These are phyloP conservation scores for Steatornis caripensis DNA, from an alignment of 2,113 vertebrate genomes.

Conservation along the genomic window DNA sequence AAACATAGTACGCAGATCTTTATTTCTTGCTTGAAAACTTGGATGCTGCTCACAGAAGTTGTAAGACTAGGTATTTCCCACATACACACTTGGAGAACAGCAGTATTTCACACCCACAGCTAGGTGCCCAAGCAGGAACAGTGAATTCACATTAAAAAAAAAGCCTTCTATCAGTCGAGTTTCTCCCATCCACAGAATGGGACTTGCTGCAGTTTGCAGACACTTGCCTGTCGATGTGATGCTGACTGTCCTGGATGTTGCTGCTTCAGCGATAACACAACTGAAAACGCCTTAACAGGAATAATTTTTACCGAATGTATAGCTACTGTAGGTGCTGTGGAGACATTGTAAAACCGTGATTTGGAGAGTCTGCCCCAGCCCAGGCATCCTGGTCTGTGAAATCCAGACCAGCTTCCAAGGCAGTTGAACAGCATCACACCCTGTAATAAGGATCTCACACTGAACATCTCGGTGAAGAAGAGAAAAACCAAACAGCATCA, in stretches of 20 bases:
- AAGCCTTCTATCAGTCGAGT: neutral
- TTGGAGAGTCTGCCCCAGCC: neutral
- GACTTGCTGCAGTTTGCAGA: neutral
- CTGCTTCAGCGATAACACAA: neutral
- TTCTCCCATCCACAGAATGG: neutral
- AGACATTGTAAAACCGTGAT: neutral
- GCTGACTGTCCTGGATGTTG: neutral
- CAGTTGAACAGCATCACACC: neutral
- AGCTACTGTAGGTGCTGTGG: neutral
- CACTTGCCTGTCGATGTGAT: neutral
- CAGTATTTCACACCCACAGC: neutral
- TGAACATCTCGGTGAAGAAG: neutral
- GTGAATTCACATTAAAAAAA: neutral
- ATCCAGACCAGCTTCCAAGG: neutral
- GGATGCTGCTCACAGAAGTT: neutral
- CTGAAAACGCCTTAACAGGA: neutral
- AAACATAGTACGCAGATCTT: neutral
- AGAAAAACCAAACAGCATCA: neutral
- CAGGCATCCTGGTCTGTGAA: neutral
- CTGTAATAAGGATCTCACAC: neutral
- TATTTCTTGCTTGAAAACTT: neutral
- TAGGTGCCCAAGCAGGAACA: neutral
- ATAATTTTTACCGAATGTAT: neutral
- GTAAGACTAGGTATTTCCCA: neutral
- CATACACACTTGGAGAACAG: neutral